phyloP scores from a whole-genome alignment of 2,888 invertebrate genomes.

The Eustalomyia histrio region DNA sequence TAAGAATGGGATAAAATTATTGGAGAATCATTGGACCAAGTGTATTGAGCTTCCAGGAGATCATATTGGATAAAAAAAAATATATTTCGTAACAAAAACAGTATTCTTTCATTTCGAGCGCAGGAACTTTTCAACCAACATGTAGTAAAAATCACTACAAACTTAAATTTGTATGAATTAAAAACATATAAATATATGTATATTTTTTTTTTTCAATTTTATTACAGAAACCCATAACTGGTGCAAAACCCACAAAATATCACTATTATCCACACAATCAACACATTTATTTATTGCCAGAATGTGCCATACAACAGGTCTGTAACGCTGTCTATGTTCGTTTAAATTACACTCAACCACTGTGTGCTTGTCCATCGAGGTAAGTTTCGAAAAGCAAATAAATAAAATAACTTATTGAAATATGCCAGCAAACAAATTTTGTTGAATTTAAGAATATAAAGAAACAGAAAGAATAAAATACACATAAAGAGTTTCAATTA shows the following conservation, averaged over 20 bases:
- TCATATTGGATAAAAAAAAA: too few relatives aligned
- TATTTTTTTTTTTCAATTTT: slow-evolving; percentile 68
- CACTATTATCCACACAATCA: slow-evolving; percentile 97
- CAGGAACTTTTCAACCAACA: too few relatives aligned
- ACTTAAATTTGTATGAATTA: not conserved
- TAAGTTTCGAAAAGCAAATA: slow-evolving; percentile 67
- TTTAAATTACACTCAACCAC: slow-evolving; percentile 94
- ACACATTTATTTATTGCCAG: slow-evolving; percentile 93
- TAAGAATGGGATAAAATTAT: too few relatives aligned
- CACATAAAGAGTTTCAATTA: too few relatives aligned
- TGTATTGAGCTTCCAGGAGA: too few relatives aligned
- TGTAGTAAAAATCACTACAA: not conserved
- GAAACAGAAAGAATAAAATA: too few relatives aligned
- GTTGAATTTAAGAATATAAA: not conserved
- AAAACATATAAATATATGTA: too few relatives aligned
- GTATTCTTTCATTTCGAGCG: too few relatives aligned
- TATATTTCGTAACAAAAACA: too few relatives aligned
- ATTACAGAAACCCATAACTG: slow-evolving; percentile 86
- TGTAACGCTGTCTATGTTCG: slow-evolving; percentile 96
- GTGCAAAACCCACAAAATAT: slow-evolving; percentile 94
- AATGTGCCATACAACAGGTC: slow-evolving; percentile 96
- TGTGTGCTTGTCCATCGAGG: slow-evolving; percentile 94
- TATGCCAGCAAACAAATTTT: not conserved
- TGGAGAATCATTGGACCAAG: too few relatives aligned
- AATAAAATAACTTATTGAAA: not conserved